These are phyloP conservation scores for Aphodius granarius DNA, from an alignment of 2,888 invertebrate species.

Conservation along the genomic window DNA sequence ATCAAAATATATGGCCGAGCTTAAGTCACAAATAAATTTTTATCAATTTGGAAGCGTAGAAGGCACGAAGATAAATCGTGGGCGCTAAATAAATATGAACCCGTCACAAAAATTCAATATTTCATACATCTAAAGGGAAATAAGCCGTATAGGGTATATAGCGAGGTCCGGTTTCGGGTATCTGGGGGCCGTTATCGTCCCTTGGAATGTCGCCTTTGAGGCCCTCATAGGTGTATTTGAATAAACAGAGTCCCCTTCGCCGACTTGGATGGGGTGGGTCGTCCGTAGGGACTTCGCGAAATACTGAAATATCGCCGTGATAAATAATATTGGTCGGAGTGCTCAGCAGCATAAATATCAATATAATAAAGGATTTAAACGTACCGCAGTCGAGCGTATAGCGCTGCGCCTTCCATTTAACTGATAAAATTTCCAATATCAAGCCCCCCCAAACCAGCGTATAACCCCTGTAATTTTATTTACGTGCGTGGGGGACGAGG, in stretches of 20 bases:
- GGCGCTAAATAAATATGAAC: background rate
- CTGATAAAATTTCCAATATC: background rate
- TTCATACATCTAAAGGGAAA: background rate
- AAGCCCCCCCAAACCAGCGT: background rate
- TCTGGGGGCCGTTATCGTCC: background rate
- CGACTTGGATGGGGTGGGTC: background rate
- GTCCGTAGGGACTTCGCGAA: background rate
- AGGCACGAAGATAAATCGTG: background rate
- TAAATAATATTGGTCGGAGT: slow-evolving; percentile 10
- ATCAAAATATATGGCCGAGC: background rate
- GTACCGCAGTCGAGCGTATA: background rate
- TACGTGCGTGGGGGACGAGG: background rate
- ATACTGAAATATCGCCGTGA: slow-evolving; percentile 10
- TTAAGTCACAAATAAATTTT: background rate
- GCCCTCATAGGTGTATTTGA: background rate
- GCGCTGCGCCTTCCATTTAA: background rate
- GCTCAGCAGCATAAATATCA: slow-evolving; percentile 5
- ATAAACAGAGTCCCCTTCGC: background rate
- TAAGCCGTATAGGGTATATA: background rate
- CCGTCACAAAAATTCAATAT: background rate
- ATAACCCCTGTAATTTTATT: background rate
- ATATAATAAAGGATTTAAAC: slow-evolving; percentile 15
- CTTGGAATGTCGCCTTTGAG: background rate
- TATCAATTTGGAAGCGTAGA: background rate
- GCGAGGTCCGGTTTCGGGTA: background rate